Evolutionary conservation across 2,797 vertebrate species (phyloP), one percentile per base, ranked within the genome.

Genomic region (Natrix natrix): DNA sequence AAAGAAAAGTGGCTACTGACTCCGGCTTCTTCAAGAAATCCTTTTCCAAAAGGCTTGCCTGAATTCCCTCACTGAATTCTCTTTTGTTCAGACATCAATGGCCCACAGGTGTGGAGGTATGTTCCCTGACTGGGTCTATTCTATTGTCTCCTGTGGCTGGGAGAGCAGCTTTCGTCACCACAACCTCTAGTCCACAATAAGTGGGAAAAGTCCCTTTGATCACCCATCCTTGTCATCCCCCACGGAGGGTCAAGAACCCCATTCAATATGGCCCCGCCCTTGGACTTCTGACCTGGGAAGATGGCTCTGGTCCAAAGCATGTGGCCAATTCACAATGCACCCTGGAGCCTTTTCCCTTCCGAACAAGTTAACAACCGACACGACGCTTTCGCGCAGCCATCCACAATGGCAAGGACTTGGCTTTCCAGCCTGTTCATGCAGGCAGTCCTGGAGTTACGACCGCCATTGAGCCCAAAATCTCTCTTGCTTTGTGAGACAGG

Each of bases 291-390:
- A 37, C 32, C 17, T 22, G 32, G 1, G 37, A 83, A 48, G 74
- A 4, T 0, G 20, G 10, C 20, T 0, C 12, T 37, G 4, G 0
- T 48, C 74, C 10, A 24, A 83, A 22, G 10, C 8, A 24, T 48
- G 37, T 48, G 20, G 24, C 20, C 74, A 48, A 48, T 8, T 43
- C 8, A 83, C 74, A 48, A 48, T 83, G 0, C 17, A 43, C 8
- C 37, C 6, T 1, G 8, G 37, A 43, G 37, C 17, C 8, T 78
- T 78, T 78, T 78, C 32, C 17, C 69, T 78, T 37, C 37, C 3
- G 20, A 22, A 3, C 10, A 20, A 78, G 37, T 22, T 32, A 78
- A 43, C 69, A 78, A 37, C 69, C 32, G 1, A 43, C 32, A 4
- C 17, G 32, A 69, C 7, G n/a, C 66, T 2, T n/a, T 28, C 12